A percentile compares a stretch with the other conserved stretches of the same genome.
Evolutionary conservation across 2,113 vertebrate species (phyloP).

Genomic region (Acrocephalus kingi): DNA sequence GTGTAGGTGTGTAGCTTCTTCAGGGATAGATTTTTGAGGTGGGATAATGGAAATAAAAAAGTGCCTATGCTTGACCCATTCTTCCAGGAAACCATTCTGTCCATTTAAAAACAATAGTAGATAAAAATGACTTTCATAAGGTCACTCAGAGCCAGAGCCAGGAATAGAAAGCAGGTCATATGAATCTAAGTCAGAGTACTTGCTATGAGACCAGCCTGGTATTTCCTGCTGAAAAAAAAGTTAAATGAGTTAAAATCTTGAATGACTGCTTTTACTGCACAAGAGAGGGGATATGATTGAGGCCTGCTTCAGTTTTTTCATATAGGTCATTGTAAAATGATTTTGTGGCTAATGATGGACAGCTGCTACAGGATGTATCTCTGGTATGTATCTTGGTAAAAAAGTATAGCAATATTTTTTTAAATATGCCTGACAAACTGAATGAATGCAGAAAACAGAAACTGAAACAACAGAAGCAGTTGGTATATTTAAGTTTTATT

Average conservation of each 20-base stretch:
- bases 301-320: conserved; percentile 23
- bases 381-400: not conserved
- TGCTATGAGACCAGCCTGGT: conserved; percentile 17
- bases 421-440: not conserved
- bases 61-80: not conserved
- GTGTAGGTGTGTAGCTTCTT: not conserved
- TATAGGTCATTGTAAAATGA: not conserved
- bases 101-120: conserved; percentile 47
- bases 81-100: not conserved
- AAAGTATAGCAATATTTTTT: not conserved
- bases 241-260: conserved; percentile 26
- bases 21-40: not conserved
- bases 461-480: not conserved
- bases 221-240: conserved; percentile 29
- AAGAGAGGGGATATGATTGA: not conserved
- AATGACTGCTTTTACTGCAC: conserved; percentile 20
- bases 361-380: not conserved
- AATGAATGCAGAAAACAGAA: not conserved
- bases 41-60: not conserved
- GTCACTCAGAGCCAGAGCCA: conserved; percentile 38
- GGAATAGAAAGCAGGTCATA: conserved; percentile 57
- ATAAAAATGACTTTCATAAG: conserved; percentile 39
- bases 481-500: not conserved
- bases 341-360: conserved; percentile 19
- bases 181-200: conserved; percentile 43